Conservation (phyloP, 1,140 invertebrate genomes). For the Euschistus heros region DNA sequence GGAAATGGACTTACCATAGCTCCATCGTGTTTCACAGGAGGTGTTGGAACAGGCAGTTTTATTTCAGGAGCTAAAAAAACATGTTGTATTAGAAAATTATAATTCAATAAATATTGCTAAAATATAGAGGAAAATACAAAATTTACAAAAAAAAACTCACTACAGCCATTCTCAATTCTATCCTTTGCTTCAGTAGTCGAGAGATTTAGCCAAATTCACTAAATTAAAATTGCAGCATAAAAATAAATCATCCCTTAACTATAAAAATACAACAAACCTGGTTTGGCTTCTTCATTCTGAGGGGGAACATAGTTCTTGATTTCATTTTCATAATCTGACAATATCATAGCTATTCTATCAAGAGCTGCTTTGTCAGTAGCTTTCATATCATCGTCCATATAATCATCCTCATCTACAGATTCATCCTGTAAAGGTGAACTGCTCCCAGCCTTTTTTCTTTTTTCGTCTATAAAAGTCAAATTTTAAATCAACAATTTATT, state of each 20-base stretch:
- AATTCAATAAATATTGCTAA: not conserved
- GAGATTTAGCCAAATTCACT: not conserved
- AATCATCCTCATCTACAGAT: constrained; percentile 50
- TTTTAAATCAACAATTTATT: not conserved
- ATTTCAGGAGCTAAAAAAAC: constrained; percentile 11
- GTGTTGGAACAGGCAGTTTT: constrained; percentile 13
- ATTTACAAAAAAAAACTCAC: constrained; percentile 6
- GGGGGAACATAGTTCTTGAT: constrained; percentile 48
- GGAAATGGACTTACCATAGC: constrained; percentile 17
- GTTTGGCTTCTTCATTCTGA: constrained; percentile 24
- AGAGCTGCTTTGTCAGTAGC: constrained; percentile 58
- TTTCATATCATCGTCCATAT: constrained; percentile 69
- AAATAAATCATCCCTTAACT: not conserved
- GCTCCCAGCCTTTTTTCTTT: constrained; percentile 45
- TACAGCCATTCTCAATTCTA: not conserved
- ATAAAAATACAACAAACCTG: constrained; percentile 23
- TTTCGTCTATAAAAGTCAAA: constrained; percentile 38
- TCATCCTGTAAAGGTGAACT: constrained; percentile 49
- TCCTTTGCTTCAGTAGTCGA: not conserved
- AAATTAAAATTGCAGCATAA: constrained; percentile 1
- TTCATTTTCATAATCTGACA: constrained; percentile 71
- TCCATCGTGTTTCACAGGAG: not conserved
- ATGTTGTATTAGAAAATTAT: not conserved
- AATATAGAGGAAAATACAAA: not conserved
- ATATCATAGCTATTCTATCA: constrained; percentile 63